These are phyloP conservation scores for Pinctada fucata DNA, from an alignment of 2,888 invertebrate species.

Conservation along the genomic window DNA sequence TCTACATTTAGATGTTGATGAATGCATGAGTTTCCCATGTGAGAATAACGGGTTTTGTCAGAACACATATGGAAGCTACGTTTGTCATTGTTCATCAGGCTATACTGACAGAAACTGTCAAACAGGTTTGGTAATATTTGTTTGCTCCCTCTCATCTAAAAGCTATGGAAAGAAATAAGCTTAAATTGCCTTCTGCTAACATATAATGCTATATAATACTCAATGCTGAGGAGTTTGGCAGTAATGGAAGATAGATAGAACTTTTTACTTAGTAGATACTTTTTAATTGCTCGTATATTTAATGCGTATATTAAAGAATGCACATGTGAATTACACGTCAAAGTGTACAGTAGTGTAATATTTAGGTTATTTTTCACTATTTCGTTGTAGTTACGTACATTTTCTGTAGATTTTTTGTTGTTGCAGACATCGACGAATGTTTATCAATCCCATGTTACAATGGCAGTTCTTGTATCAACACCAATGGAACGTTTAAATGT, in stretches of 20 bases:
- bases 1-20: slow-evolving; percentile 15
- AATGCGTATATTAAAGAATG: too few species aligned
- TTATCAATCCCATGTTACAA: not conserved
- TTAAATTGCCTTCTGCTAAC: too few species aligned
- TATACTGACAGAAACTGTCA: slow-evolving; percentile 17
- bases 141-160: not conserved
- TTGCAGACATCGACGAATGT: slow-evolving; percentile 1
- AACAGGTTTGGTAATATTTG: not conserved
- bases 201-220: too few species aligned
- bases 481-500: not conserved
- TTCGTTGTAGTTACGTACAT: too few species aligned
- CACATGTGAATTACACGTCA: too few species aligned
- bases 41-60: slow-evolving; percentile 20
- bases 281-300: too few species aligned
- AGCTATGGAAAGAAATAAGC: not conserved
- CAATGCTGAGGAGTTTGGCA: too few species aligned
- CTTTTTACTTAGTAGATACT: too few species aligned
- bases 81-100: slow-evolving; percentile 21
- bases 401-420: not conserved
- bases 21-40: slow-evolving; percentile 17
- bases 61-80: slow-evolving; percentile 21
- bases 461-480: not conserved
- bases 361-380: too few species aligned
- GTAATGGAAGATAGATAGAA: too few species aligned
- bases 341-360: too few species aligned